These are phyloP conservation scores for Mormyrus proboscirostris DNA, from an alignment of 2,797 vertebrate genomes.

Conservation along the genomic window DNA sequence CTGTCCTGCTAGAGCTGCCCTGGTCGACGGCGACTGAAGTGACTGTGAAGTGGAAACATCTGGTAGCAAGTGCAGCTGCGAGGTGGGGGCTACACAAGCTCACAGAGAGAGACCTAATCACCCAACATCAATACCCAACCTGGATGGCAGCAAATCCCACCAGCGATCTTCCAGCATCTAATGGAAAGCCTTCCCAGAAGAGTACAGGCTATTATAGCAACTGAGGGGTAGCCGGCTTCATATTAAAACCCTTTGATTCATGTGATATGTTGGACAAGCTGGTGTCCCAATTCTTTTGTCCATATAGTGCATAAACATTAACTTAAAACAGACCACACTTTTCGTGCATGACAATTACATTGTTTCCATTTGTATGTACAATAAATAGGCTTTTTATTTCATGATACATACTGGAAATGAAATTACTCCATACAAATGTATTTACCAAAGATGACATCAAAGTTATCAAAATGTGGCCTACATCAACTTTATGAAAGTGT, in stretches of 20 bases:
- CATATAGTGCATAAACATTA: slow-evolving; percentile 24
- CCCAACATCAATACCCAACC: neutral
- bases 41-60: neutral
- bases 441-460: slow-evolving; percentile 22
- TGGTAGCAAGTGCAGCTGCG: neutral
- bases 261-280: neutral
- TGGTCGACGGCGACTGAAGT: neutral
- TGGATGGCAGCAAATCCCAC: neutral
- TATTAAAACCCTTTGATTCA: neutral
- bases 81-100: too few relatives aligned
- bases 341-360: slow-evolving; percentile 39
- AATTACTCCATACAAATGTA: slow-evolving; percentile 30
- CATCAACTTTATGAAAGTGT: slow-evolving; percentile 43
- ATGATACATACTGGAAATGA: slow-evolving; percentile 37
- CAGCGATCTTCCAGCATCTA: neutral
- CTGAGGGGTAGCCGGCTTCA: neutral
- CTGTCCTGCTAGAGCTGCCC: neutral
- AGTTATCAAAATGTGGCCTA: slow-evolving; percentile 30
- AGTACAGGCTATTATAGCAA: neutral
- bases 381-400: slow-evolving; percentile 53
- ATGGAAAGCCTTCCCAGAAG: neutral
- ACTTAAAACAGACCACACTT: slow-evolving; percentile 27
- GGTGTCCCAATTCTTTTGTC: neutral
- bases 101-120: neutral
- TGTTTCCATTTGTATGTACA: slow-evolving; percentile 47